Evolutionary conservation across 2,888 invertebrate genomes (phyloP).

Genomic region (Cephus runcator): DNA sequence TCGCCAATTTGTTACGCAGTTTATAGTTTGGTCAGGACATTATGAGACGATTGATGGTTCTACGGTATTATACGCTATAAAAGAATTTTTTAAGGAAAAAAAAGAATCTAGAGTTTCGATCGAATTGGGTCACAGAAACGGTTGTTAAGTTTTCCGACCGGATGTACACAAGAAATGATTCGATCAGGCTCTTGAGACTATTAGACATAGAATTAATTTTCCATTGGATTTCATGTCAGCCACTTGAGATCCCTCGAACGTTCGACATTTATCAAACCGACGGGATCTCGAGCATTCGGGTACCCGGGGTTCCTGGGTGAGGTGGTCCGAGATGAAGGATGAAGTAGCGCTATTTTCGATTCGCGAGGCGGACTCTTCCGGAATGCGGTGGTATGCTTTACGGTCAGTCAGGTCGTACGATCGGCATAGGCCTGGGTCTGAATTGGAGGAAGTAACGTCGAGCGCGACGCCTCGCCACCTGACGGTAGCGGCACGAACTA

Average conservation of each 20-base stretch:
- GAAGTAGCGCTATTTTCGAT: constrained; percentile 1
- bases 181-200: background rate
- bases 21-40: background rate
- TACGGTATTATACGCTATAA: background rate
- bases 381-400: background rate
- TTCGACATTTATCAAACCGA: constrained; percentile 4
- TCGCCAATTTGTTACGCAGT: background rate
- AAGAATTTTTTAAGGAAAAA: background rate
- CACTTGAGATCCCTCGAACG: constrained; percentile 1
- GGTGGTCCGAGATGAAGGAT: background rate
- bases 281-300: background rate
- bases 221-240: background rate
- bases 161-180: background rate
- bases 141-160: background rate
- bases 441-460: background rate
- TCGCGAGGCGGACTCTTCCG: background rate
- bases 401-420: background rate
- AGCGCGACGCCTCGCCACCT: background rate
- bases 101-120: background rate
- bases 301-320: background rate
- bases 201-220: background rate
- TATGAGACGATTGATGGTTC: background rate
- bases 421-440: background rate
- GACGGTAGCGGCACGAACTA: background rate
- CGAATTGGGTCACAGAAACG: background rate